Evolutionary conservation across 2,888 invertebrate genomes (phyloP).

Genomic region (Thalpophila matura): DNA sequence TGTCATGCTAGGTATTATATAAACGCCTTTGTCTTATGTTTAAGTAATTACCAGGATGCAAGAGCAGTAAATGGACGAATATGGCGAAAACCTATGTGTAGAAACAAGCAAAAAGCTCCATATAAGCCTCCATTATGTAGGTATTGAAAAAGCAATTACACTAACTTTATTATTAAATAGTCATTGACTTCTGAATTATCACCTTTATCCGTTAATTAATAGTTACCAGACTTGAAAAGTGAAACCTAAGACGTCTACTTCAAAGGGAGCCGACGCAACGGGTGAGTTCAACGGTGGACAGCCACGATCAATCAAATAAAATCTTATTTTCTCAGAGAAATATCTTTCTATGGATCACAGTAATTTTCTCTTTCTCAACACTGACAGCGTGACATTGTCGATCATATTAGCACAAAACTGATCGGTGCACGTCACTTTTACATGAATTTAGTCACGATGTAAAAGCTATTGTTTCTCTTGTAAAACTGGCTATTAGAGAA

Average conservation of each 20-base stretch:
- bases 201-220: constrained; percentile 24
- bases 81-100: background rate
- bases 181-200: constrained; percentile 35
- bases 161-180: constrained; percentile 14
- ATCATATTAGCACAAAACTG: constrained; percentile 47
- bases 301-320: constrained; percentile 56
- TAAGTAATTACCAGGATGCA: constrained; percentile 7
- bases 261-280: constrained; percentile 20
- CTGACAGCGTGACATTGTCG: constrained; percentile 62
- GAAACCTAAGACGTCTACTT: constrained; percentile 1
- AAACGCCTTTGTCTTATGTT: constrained; percentile 23
- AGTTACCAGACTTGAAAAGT: constrained; percentile 18
- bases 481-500: constrained; percentile 52
- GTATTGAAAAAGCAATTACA: constrained; percentile 14
- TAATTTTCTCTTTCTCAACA: constrained; percentile 71
- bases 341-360: constrained; percentile 62
- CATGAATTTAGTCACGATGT: constrained; percentile 53
- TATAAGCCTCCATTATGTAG: background rate
- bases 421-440: constrained; percentile 35
- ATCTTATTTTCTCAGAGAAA: constrained; percentile 63
- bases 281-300: background rate
- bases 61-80: background rate
- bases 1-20: constrained; percentile 19
- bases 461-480: constrained; percentile 34
- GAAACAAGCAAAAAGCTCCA: background rate